phyloP scores from a whole-genome alignment of 2,113 vertebrate genomes.

The Nerophis ophidion region DNA sequence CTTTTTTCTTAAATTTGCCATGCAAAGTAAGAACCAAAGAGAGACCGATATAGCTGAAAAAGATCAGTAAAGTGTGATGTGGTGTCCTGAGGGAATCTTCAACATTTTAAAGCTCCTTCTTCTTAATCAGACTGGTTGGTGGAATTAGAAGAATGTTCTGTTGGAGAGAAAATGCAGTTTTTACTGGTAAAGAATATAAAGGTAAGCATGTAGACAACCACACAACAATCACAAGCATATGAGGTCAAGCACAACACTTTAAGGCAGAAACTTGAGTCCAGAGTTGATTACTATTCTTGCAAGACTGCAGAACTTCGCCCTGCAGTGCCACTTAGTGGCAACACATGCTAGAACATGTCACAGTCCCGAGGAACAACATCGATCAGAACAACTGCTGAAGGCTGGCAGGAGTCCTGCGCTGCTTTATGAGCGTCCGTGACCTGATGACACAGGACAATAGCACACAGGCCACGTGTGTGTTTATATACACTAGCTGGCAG shows the following conservation, averaged over 20 bases:
- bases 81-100: slow-evolving; percentile 7
- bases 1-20: neutral
- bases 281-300: neutral
- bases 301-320: slow-evolving; percentile 7
- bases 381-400: slow-evolving; percentile 69
- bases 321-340: slow-evolving; percentile 10
- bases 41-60: neutral
- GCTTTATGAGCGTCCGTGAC: slow-evolving; percentile 22
- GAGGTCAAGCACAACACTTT: slow-evolving; percentile 11
- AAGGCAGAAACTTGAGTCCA: slow-evolving; percentile 1
- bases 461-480: slow-evolving; percentile 9
- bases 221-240: slow-evolving; percentile 38
- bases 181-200: neutral
- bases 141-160: slow-evolving; percentile 67
- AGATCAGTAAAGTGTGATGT: neutral
- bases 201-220: neutral
- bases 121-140: slow-evolving; percentile 18
- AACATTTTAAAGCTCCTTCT: slow-evolving; percentile 5
- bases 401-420: slow-evolving; percentile 33
- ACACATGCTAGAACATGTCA: slow-evolving; percentile 61
- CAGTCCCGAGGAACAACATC: slow-evolving; percentile 67
- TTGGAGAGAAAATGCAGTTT: slow-evolving; percentile 17
- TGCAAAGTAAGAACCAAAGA: neutral
- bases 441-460: slow-evolving; percentile 6
- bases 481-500: slow-evolving; percentile 26